Evolutionary conservation across 2,797 vertebrate genomes (phyloP).

Genomic region (Todus mexicanus): DNA sequence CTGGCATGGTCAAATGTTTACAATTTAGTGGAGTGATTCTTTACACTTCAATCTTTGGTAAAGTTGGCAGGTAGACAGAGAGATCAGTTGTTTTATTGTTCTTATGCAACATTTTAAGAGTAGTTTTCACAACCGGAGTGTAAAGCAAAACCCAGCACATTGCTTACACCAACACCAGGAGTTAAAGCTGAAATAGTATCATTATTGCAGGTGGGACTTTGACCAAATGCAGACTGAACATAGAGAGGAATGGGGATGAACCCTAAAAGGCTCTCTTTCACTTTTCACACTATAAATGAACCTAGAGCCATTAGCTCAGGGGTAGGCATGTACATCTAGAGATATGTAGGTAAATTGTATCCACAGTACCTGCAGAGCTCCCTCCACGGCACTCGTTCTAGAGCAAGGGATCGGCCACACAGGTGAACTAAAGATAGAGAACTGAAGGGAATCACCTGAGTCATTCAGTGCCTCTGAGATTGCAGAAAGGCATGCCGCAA

Average conservation of each 20-base stretch:
- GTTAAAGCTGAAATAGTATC: neutral
- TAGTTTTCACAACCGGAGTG: neutral
- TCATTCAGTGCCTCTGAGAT: neutral
- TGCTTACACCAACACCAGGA: neutral
- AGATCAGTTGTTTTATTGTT: neutral
- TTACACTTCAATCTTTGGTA: neutral
- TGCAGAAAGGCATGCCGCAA: neutral
- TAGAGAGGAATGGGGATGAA: neutral
- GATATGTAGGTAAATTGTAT: neutral
- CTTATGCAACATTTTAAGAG: neutral
- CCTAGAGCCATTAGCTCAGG: neutral
- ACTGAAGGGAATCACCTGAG: neutral
- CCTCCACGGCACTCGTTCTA: neutral
- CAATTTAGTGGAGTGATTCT: neutral
- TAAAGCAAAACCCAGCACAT: neutral
- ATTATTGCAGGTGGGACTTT: neutral
- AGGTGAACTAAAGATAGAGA: neutral
- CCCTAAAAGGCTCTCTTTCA: neutral
- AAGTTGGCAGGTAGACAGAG: neutral
- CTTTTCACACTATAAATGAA: neutral
- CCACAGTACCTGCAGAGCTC: neutral
- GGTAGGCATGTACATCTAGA: neutral
- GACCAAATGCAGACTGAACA: neutral
- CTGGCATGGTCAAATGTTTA: neutral
- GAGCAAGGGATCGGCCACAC: neutral